Conservation (phyloP, 2,888 invertebrate genomes). For the Ditula angustiorana region DNA sequence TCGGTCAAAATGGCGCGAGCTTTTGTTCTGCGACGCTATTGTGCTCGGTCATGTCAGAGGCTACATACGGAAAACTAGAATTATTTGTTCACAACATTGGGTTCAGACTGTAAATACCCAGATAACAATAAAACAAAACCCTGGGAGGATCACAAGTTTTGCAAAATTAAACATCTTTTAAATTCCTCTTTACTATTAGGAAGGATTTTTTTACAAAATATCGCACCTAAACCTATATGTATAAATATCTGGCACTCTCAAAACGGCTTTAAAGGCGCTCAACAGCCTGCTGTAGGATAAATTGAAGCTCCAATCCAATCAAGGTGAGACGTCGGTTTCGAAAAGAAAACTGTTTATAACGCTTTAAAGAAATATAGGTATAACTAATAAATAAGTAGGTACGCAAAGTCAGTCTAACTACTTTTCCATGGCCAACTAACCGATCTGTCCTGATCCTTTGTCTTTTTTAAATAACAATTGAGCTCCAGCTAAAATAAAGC, state of each 20-base stretch:
- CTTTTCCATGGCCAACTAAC: neutral
- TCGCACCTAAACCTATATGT: too few species aligned
- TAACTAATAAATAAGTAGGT: too few species aligned
- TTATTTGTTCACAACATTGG: constrained; percentile 7
- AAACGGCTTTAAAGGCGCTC: too few species aligned
- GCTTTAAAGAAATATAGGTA: too few species aligned
- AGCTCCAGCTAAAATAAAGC: constrained; percentile 51
- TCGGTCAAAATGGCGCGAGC: constrained; percentile 79
- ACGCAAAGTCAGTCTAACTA: neutral
- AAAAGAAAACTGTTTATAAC: too few species aligned
- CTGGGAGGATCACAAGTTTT: neutral
- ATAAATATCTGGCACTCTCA: too few species aligned
- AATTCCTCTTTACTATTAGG: too few species aligned
- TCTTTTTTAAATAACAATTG: constrained; percentile 19
- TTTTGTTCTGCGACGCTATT: constrained; percentile 77
- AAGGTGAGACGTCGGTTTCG: too few species aligned
- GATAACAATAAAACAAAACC: neutral
- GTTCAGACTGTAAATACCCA: neutral
- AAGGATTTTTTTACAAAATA: too few species aligned
- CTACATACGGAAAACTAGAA: constrained; percentile 30
- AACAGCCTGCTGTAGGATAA: too few species aligned
- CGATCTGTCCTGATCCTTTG: constrained; percentile 16
- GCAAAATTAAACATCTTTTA: too few species aligned
- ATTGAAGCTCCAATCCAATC: too few species aligned
- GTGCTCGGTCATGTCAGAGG: constrained; percentile 57